Percentiles rank a stretch among this genome's conserved stretches.
phyloP scores from a whole-genome alignment of 2,888 invertebrate genomes.

The Drosophila ochracea region DNA sequence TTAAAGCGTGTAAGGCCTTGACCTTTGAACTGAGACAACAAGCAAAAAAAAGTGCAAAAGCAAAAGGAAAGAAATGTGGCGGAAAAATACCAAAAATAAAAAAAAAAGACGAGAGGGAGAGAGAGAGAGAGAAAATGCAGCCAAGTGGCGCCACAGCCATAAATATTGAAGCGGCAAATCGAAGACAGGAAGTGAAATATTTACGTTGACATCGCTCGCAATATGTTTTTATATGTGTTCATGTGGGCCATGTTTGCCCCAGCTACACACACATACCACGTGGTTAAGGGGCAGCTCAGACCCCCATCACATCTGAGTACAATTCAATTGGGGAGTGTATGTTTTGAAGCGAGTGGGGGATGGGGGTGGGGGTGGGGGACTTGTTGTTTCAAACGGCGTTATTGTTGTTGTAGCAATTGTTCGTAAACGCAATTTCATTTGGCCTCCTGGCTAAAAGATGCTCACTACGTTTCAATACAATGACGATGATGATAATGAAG shows the following conservation, averaged over 20 bases:
- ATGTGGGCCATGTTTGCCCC: constrained; percentile 12
- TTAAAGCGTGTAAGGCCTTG: constrained; percentile 68
- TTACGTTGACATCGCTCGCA: constrained; percentile 71
- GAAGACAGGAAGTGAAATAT: constrained; percentile 78
- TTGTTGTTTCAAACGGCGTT: constrained; percentile 65
- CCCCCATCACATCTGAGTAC: constrained; percentile 19
- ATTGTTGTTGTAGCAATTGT: constrained; percentile 65
- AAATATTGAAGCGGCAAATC: constrained; percentile 59
- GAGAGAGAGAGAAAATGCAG: not conserved
- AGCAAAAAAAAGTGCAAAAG: not conserved
- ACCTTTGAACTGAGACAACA: constrained; percentile 59
- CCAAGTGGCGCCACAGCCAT: constrained; percentile 46
- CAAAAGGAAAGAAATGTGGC: not conserved
- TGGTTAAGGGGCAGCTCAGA: constrained; percentile 5
- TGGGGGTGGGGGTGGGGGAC: not conserved
- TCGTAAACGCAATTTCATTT: constrained; percentile 70
- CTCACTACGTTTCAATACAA: constrained; percentile 18
- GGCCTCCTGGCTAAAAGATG: constrained; percentile 38
- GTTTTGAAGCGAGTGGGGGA: not conserved
- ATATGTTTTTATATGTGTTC: constrained; percentile 58
- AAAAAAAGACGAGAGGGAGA: not conserved
- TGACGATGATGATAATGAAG: constrained; percentile 13
- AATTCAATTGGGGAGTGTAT: constrained; percentile 3
- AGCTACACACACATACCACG: constrained; percentile 1
- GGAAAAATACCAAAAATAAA: constrained; percentile 1